Evolutionary conservation across 1,140 invertebrate genomes (phyloP).

Genomic region (Drosophila sp.): DNA sequence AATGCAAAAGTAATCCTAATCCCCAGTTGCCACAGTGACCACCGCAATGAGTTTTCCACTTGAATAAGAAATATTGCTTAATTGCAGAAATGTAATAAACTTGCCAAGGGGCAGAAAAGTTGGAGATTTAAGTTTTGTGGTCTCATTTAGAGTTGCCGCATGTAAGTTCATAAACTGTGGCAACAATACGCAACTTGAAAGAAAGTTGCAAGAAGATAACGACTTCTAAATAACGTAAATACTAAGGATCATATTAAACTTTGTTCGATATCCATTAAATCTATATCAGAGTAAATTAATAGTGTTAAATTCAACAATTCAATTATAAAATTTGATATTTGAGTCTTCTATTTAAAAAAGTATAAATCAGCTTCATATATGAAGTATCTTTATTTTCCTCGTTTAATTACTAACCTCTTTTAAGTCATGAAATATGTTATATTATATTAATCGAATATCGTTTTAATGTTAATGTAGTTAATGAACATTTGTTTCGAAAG

Average conservation of each 20-base stretch:
- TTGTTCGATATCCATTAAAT: background rate
- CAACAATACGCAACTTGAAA: constrained; percentile 11
- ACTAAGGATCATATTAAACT: background rate
- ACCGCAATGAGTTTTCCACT: constrained; percentile 45
- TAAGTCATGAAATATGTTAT: too few species aligned
- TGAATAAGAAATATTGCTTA: constrained; percentile 53
- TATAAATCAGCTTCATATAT: too few species aligned
- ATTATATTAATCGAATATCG: too few species aligned
- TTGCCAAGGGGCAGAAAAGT: constrained; percentile 27
- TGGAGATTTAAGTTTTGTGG: constrained; percentile 26
- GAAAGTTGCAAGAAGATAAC: background rate
- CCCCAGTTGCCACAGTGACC: constrained; percentile 31
- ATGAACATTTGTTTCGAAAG: too few species aligned
- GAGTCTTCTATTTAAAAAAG: too few species aligned
- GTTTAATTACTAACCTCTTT: too few species aligned
- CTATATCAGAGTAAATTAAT: background rate
- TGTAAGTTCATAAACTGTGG: constrained; percentile 18
- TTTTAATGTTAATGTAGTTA: too few species aligned
- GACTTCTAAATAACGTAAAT: background rate
- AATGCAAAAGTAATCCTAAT: constrained; percentile 39
- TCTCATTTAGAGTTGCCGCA: constrained; percentile 18
- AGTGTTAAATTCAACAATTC: too few species aligned
- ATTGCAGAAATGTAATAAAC: constrained; percentile 45
- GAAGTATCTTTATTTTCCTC: too few species aligned
- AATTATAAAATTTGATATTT: too few species aligned